These are phyloP conservation scores for Melanotaenia parkinsoni DNA, from an alignment of 2,797 vertebrate genomes.

Conservation along the genomic window DNA sequence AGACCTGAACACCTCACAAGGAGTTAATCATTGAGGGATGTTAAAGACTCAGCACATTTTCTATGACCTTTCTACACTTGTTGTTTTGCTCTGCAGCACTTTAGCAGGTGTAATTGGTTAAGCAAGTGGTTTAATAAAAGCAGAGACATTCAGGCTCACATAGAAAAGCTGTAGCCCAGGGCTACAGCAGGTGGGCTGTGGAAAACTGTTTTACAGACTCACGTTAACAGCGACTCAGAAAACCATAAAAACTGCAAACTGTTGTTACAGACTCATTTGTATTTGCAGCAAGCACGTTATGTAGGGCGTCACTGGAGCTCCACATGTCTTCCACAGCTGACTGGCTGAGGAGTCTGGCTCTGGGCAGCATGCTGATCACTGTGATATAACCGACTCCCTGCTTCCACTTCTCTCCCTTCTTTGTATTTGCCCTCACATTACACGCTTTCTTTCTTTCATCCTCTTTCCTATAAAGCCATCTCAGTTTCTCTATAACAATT, in stretches of 20 bases:
- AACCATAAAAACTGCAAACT: neutral
- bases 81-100: slow-evolving; percentile 23
- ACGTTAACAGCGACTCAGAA: neutral
- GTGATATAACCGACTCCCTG: slow-evolving; percentile 65
- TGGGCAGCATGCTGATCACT: slow-evolving; percentile 57
- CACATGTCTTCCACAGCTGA: slow-evolving; percentile 61
- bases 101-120: slow-evolving; percentile 38
- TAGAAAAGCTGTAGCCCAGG: slow-evolving; percentile 9
- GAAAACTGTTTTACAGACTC: slow-evolving; percentile 6
- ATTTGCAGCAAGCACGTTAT: neutral
- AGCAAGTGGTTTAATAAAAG: slow-evolving; percentile 44
- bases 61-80: slow-evolving; percentile 45
- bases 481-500: slow-evolving; percentile 39
- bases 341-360: slow-evolving; percentile 54
- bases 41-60: slow-evolving; percentile 32
- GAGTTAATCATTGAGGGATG: slow-evolving; percentile 31
- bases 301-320: slow-evolving; percentile 29
- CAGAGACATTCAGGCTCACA: slow-evolving; percentile 36
- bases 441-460: slow-evolving; percentile 9
- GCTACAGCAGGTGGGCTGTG: slow-evolving; percentile 18
- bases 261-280: slow-evolving; percentile 1
- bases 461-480: slow-evolving; percentile 28
- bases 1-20: neutral
- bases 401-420: slow-evolving; percentile 32
- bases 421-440: slow-evolving; percentile 22